A percentile compares a stretch with the other conserved stretches of the same genome.
Evolutionary conservation across 2,888 invertebrate species (phyloP).

Genomic region (Minunthozetes semirufus): DNA sequence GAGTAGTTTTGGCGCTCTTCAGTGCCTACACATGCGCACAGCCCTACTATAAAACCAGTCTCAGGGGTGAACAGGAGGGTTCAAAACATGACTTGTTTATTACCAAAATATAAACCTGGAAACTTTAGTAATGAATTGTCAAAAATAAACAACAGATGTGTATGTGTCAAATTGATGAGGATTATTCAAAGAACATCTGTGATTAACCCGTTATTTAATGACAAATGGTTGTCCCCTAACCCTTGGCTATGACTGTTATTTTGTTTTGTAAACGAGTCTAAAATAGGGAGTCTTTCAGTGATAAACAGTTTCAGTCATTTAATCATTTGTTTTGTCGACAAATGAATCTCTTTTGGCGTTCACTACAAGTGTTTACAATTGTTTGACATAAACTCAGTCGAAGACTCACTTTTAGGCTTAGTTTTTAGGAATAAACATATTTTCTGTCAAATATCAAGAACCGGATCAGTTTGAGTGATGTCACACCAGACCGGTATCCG

Average conservation of each 20-base stretch:
- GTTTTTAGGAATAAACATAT: not conserved
- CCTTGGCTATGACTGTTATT: not conserved
- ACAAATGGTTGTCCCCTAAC: no score
- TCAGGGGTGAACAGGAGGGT: no score
- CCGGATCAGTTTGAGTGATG: conserved; percentile 53
- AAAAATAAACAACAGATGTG: no score
- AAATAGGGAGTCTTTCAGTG: conserved; percentile 3
- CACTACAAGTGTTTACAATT: not conserved
- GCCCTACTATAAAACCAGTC: no score
- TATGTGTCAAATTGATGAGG: no score
- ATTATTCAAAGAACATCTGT: no score
- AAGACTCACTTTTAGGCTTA: not conserved
- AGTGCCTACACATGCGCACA: no score
- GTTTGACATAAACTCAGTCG: no score
- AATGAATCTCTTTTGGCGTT: not conserved
- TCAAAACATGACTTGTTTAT: no score
- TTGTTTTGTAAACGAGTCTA: not conserved
- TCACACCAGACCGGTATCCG: conserved; percentile 86
- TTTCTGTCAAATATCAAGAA: not conserved
- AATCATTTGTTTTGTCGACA: not conserved
- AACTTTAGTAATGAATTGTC: no score
- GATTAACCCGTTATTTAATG: no score
- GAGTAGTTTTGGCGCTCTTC: not conserved
- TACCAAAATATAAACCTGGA: no score
- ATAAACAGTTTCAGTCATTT: not conserved